Conservation (phyloP, 2,888 invertebrate genomes). For the Leptopterna dolabrata region DNA sequence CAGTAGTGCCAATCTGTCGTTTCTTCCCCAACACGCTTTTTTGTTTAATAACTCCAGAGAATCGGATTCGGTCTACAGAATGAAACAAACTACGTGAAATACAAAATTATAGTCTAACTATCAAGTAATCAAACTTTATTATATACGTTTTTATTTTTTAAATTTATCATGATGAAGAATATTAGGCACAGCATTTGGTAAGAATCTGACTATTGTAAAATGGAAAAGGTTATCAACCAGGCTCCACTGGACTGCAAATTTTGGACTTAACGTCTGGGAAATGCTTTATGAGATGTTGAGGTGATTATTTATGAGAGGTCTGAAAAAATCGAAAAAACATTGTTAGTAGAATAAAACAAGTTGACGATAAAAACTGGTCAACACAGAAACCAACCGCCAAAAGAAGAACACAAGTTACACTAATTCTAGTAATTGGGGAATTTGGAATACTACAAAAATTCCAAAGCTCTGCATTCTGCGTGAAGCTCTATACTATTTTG, state of each 20-base stretch:
- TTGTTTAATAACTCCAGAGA: not conserved
- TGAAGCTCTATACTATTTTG: no score
- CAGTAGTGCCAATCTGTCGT: not conserved
- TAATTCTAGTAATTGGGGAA: no score
- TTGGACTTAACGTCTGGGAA: conserved; percentile 36
- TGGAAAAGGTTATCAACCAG: conserved; percentile 45
- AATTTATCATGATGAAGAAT: conserved; percentile 43
- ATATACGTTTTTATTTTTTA: not conserved
- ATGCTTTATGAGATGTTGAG: conserved; percentile 32
- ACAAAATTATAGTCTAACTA: conserved; percentile 49
- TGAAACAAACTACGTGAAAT: conserved; percentile 46
- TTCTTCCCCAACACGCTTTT: no score
- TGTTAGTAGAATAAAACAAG: not conserved
- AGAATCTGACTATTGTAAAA: conserved; percentile 51
- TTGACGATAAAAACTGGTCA: no score
- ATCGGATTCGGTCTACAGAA: conserved; percentile 46
- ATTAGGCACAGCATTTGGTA: conserved; percentile 54
- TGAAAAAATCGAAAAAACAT: not conserved
- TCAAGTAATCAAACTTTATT: conserved; percentile 43
- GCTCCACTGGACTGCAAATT: conserved; percentile 39
- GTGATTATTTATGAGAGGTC: conserved; percentile 50
- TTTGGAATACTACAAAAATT: no score
- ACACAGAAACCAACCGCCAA: no score
- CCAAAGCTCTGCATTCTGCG: no score
- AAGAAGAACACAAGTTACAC: no score